phyloP scores from a whole-genome alignment of 2,113 vertebrate species.

The Setophaga kirtlandii region DNA sequence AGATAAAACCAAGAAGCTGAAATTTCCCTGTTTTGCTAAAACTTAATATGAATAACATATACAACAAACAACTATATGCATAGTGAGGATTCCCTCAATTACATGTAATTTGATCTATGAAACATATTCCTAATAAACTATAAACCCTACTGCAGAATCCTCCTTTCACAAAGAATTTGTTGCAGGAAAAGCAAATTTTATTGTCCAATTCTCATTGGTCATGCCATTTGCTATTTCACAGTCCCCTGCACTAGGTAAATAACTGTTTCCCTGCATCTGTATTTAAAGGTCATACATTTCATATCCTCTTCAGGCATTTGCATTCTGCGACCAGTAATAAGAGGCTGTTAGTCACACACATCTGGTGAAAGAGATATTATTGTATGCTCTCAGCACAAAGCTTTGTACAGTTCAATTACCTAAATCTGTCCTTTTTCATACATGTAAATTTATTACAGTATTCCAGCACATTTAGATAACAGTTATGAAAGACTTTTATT shows the following conservation, averaged over 20 bases:
- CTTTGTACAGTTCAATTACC: slow-evolving; percentile 6
- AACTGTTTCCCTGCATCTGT: not conserved
- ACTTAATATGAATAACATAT: not conserved
- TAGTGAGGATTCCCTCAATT: not conserved
- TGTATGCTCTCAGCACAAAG: not conserved
- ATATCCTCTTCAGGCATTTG: not conserved
- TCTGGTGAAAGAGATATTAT: slow-evolving; percentile 23
- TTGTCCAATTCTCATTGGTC: not conserved
- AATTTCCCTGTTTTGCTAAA: not conserved
- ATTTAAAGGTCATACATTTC: not conserved
- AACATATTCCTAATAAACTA: not conserved
- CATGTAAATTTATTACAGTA: slow-evolving; percentile 7
- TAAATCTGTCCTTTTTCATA: not conserved
- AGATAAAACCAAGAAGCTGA: not conserved
- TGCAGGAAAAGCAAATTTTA: not conserved
- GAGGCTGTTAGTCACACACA: not conserved
- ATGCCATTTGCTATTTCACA: not conserved
- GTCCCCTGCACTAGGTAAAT: not conserved
- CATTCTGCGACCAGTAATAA: not conserved
- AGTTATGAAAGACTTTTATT: not conserved
- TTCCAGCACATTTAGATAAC: not conserved
- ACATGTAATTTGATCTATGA: not conserved
- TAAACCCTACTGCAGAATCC: not conserved
- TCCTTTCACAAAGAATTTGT: not conserved
- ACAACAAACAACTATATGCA: not conserved